A percentile compares a stretch with the other conserved stretches of the same genome.
These are phyloP conservation scores for Brienomyrus longianalis DNA, from an alignment of 2,113 vertebrate genomes.

Conservation along the genomic window DNA sequence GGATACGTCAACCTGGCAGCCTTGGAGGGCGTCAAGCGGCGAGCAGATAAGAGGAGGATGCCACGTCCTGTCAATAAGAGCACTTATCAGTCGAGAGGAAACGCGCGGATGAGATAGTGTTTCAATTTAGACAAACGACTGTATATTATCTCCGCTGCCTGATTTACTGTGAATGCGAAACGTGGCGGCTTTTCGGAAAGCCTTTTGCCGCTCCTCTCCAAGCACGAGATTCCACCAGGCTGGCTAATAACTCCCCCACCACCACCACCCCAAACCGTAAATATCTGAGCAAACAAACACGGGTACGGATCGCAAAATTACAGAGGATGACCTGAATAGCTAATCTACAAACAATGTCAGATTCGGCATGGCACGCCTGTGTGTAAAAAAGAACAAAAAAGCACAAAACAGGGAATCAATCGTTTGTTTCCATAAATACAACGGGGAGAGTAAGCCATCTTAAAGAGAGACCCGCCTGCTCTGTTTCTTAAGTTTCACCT, in stretches of 20 bases:
- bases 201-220: constrained; percentile 39
- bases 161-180: constrained; percentile 59
- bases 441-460: constrained; percentile 61
- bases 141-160: constrained; percentile 67
- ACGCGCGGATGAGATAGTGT: constrained; percentile 64
- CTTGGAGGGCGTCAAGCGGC: constrained; percentile 63
- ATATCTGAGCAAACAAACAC: constrained; percentile 61
- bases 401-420: constrained; percentile 18
- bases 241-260: constrained; percentile 32
- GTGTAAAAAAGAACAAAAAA: constrained; percentile 22
- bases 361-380: constrained; percentile 58
- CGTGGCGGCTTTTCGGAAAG: constrained; percentile 64
- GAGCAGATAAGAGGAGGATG: constrained; percentile 63
- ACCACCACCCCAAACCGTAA: background rate
- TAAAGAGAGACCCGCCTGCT: constrained; percentile 49
- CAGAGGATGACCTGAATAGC: constrained; percentile 66
- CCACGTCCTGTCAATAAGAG: constrained; percentile 67
- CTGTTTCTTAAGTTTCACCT: constrained; percentile 57
- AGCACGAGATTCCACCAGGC: constrained; percentile 54
- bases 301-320: constrained; percentile 66
- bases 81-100: constrained; percentile 62
- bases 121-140: constrained; percentile 61
- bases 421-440: constrained; percentile 60
- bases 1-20: constrained; percentile 67
- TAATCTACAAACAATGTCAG: constrained; percentile 68